Evolutionary conservation across 2,113 vertebrate genomes (phyloP), one percentile per base, ranked within the genome.

Genomic region (rabbit (Oryctolagus cuniculus)): DNA sequence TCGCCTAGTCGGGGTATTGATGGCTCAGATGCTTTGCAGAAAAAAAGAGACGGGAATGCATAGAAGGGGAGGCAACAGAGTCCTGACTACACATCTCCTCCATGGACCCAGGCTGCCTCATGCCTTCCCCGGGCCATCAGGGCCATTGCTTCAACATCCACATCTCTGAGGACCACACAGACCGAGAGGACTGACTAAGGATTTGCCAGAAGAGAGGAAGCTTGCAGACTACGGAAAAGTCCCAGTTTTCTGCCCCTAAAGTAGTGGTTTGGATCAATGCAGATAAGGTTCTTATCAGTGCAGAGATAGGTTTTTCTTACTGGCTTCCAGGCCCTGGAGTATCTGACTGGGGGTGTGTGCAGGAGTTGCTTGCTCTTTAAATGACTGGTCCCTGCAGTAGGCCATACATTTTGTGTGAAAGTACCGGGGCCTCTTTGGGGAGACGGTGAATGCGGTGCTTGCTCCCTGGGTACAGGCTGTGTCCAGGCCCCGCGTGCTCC

Each of bases 161-260:
- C 17, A 31, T 81, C 21, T 5, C 44, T 4, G 11, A 53, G 55
- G 21, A 49, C 38, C 22, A 24, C 22, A 29, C 31, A 64, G 25
- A 36, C 19, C 0, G 2, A 51, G 10, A 8, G 0, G 3, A 16
- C 29, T 21, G 3, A 31, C 91, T n/a, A n/a, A n/a, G n/a, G n/a
- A n/a, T n/a, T n/a, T n/a, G 3, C 77, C 53, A 24, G 49, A 49
- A 81, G 31, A 90, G 49, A 75, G 38, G 72, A 93, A 79, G 63
- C 64, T 15, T 77, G 58, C 86, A n/a, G 31, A 67, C 34, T 10
- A 36, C 0, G 0, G 53, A 21, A 44, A 78, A 83, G 21, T 58
- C 19, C 53, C n/a, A 12, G 49, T 66, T 79, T 90, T 87, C 63
- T 55, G 36, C 49, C 87, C 82, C 78, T 38, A 27, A 58, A 69